Evolutionary conservation across 2,113 vertebrate genomes (phyloP).

Genomic region (Loxodonta africana): DNA sequence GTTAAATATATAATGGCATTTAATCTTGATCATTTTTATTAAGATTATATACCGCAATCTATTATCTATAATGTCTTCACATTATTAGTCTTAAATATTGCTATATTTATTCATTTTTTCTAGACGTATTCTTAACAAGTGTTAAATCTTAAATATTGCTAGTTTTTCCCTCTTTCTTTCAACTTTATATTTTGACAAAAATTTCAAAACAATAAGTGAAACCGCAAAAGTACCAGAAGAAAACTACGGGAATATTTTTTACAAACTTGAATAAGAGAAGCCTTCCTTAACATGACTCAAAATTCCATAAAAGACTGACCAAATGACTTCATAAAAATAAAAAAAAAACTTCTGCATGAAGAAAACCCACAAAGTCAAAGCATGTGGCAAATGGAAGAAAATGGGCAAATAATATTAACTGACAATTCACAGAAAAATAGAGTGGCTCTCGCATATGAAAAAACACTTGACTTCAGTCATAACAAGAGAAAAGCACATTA

Average conservation of each 20-base stretch:
- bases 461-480: neutral
- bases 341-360: neutral
- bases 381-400: neutral
- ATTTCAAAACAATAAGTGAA: constrained; percentile 40
- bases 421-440: neutral
- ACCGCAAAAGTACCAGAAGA: neutral
- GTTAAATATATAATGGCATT: neutral
- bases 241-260: neutral
- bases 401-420: neutral
- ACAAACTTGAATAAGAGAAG: neutral
- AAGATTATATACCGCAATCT: neutral
- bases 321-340: neutral
- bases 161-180: constrained; percentile 33
- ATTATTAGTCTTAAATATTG: neutral
- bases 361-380: neutral
- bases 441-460: constrained; percentile 16
- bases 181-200: constrained; percentile 54
- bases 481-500: neutral
- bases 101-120: neutral
- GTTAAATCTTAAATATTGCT: neutral
- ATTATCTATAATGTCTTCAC: neutral
- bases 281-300: neutral
- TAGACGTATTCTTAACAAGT: neutral
- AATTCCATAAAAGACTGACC: constrained; percentile 34
- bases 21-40: neutral